Conservation (phyloP, 1,140 invertebrate genomes). For the Batillaria attramentaria region DNA sequence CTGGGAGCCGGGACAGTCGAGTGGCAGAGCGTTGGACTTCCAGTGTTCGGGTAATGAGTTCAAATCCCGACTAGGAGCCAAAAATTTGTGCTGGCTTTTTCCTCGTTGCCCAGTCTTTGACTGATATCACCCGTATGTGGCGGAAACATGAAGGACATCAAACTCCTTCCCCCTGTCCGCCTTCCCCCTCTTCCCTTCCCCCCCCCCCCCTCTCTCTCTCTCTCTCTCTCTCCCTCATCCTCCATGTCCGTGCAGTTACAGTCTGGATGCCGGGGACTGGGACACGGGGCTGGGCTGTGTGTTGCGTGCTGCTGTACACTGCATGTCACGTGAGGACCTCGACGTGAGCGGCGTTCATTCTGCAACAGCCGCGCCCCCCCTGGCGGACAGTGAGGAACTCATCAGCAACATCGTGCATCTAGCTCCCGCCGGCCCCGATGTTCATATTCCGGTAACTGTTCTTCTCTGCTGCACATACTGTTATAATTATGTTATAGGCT, state of each 20-base stretch:
- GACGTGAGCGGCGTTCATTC: slow-evolving; percentile 51
- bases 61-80: too few species aligned
- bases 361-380: slow-evolving; percentile 40
- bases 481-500: too few species aligned
- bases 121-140: too few species aligned
- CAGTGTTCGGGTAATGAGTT: too few species aligned
- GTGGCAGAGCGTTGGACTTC: too few species aligned
- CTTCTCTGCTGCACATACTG: too few species aligned
- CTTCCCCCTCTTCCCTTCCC: slow-evolving; percentile 3
- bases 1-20: too few species aligned
- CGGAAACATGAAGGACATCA: too few species aligned
- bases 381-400: slow-evolving; percentile 63
- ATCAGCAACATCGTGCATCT: slow-evolving; percentile 62
- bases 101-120: too few species aligned
- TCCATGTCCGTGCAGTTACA: slow-evolving; percentile 44
- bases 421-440: slow-evolving; percentile 41
- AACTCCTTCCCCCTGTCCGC: too few species aligned
- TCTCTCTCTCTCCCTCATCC: neutral
- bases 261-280: slow-evolving; percentile 50
- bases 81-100: too few species aligned
- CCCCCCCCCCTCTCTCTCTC: neutral
- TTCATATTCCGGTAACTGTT: slow-evolving; percentile 46
- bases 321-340: slow-evolving; percentile 52
- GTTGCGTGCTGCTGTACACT: slow-evolving; percentile 51
- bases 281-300: slow-evolving; percentile 56